Conservation (phyloP, 2,113 vertebrate genomes). For the Lamprotornis superbus region DNA sequence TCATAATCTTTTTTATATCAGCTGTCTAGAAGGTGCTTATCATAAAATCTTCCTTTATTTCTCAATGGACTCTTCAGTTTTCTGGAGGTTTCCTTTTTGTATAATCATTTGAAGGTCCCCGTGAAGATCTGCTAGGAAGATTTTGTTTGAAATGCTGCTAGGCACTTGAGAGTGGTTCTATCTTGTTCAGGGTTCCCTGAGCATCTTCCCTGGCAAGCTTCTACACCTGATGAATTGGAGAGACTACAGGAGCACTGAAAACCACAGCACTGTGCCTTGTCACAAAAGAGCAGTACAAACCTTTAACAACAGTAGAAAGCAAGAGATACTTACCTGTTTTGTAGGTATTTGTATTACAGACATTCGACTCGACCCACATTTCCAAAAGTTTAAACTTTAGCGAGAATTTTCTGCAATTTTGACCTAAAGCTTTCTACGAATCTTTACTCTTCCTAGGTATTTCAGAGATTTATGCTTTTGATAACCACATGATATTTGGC, state of each 20-base stretch:
- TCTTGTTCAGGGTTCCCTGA: not conserved
- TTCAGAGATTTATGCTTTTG: not conserved
- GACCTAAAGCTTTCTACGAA: slow-evolving; percentile 13
- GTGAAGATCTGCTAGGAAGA: not conserved
- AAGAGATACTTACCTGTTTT: not conserved
- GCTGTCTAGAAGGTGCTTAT: not conserved
- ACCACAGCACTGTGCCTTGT: not conserved
- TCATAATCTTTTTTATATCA: not conserved
- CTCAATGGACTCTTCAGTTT: not conserved
- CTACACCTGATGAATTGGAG: not conserved
- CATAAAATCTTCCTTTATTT: slow-evolving; percentile 22
- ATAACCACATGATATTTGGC: not conserved
- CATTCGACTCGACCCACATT: not conserved
- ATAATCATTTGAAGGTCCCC: not conserved
- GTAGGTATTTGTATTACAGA: not conserved
- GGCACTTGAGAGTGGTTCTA: not conserved
- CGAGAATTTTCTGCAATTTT: not conserved
- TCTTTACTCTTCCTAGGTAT: not conserved
- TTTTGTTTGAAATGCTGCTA: slow-evolving; percentile 7
- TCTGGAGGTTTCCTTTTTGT: not conserved
- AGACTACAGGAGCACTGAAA: slow-evolving; percentile 5
- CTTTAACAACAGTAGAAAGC: not conserved
- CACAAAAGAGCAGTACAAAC: slow-evolving; percentile 9
- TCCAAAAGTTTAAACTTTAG: slow-evolving; percentile 27
- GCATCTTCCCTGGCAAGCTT: not conserved